phyloP scores from a whole-genome alignment of 2,888 invertebrate species.

The Heteromurus nitidus region DNA sequence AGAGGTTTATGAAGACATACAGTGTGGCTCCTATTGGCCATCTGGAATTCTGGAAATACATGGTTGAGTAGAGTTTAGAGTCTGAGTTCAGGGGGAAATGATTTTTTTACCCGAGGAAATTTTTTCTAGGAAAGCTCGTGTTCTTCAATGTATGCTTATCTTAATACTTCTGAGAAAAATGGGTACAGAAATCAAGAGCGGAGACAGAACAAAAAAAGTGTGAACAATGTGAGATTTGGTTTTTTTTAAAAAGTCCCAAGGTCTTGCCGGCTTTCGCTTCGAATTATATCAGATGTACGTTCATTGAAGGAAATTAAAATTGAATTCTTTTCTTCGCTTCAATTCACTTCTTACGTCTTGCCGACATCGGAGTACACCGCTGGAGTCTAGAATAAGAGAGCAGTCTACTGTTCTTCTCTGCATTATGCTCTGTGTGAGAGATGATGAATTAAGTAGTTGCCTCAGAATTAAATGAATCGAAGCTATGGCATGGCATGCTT shows the following conservation, averaged over 20 bases:
- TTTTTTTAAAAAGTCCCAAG: no score
- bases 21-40: neutral
- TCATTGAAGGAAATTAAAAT: conserved; percentile 52
- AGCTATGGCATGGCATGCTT: conserved; percentile 23
- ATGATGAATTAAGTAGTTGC: conserved; percentile 54
- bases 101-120: neutral
- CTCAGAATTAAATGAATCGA: conserved; percentile 41
- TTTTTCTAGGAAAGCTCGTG: no score
- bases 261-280: neutral
- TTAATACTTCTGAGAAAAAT: conserved; percentile 14
- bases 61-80: no score
- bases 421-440: neutral
- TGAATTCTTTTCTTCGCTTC: conserved; percentile 55
- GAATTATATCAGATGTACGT: conserved; percentile 32
- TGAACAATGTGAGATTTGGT: conserved; percentile 18
- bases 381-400: conserved; percentile 14
- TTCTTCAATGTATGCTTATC: neutral
- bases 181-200: neutral
- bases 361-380: neutral
- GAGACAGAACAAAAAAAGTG: neutral
- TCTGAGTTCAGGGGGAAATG: no score
- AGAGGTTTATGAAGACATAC: neutral
- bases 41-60: no score
- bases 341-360: conserved; percentile 48
- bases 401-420: neutral